Conservation (phyloP, 2,113 vertebrate species). For the Panthera uncia region DNA sequence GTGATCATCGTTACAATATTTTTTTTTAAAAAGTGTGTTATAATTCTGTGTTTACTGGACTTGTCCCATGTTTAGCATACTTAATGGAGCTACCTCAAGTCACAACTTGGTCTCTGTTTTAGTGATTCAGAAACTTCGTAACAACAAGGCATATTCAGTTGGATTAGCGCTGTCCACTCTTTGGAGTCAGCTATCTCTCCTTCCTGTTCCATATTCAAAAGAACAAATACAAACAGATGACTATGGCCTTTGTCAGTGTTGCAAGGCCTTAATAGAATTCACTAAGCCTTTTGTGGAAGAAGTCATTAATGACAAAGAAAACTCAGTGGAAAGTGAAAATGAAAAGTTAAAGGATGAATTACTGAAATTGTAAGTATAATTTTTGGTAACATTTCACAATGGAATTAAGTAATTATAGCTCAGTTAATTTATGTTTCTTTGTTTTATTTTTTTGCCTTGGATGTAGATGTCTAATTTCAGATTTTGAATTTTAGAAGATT, state of each 20-base stretch:
- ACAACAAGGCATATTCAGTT: conserved; percentile 87
- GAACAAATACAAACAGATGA: conserved; percentile 90
- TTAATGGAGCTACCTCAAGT: neutral
- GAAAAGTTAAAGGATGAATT: conserved; percentile 90
- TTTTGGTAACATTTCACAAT: neutral
- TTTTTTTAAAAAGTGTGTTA: neutral
- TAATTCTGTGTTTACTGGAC: neutral
- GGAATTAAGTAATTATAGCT: neutral
- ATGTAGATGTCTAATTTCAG: conserved; percentile 8
- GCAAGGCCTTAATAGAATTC: conserved; percentile 87
- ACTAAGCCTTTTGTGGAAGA: conserved; percentile 90
- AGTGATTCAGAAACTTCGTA: conserved; percentile 91
- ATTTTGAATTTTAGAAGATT: conserved; percentile 47
- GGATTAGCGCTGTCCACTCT: conserved; percentile 89
- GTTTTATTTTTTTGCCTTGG: neutral
- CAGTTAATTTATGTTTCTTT: conserved; percentile 7
- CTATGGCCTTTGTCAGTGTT: conserved; percentile 90
- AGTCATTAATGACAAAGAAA: conserved; percentile 80
- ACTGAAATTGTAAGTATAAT: conserved; percentile 91
- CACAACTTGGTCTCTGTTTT: conserved; percentile 63
- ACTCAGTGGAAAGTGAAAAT: conserved; percentile 78
- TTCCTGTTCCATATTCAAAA: conserved; percentile 93
- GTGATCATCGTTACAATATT: too few species aligned
- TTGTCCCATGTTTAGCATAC: neutral
- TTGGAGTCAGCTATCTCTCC: conserved; percentile 89